These are phyloP conservation scores for Pelochelys cantorii DNA, from an alignment of 2,797 vertebrate species.

Conservation along the genomic window DNA sequence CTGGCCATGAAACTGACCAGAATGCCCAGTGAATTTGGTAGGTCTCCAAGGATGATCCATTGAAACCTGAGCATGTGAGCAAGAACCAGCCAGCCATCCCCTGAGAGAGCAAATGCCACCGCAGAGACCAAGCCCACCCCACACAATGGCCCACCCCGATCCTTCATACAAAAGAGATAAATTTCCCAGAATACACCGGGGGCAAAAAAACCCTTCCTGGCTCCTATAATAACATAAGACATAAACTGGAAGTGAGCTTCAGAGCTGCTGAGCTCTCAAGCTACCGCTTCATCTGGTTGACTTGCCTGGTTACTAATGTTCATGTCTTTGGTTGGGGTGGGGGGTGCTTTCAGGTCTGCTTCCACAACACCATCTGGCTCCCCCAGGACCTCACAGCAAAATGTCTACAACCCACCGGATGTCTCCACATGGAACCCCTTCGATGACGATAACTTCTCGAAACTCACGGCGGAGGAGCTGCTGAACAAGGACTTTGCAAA, in stretches of 20 bases:
- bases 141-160: not conserved
- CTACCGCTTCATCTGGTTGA: not conserved
- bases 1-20: too few relatives aligned
- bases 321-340: slow-evolving; percentile 50
- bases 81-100: not conserved
- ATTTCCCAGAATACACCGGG: not conserved
- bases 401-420: slow-evolving; percentile 89
- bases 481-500: slow-evolving; percentile 99
- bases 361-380: slow-evolving; percentile 98
- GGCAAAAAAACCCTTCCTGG: not conserved
- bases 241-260: not conserved
- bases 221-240: not conserved
- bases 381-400: slow-evolving; percentile 96
- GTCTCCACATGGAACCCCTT: slow-evolving; percentile 96
- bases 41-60: too few relatives aligned
- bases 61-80: not conserved
- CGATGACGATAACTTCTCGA: slow-evolving; percentile 98
- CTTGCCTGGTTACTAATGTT: not conserved
- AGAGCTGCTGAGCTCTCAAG: not conserved
- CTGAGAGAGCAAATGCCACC: not conserved
- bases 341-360: slow-evolving; percentile 87
- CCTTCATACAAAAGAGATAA: not conserved
- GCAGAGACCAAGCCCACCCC: not conserved
- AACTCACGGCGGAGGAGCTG: slow-evolving; percentile 96
- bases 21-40: too few relatives aligned